Evolutionary conservation across 2,797 vertebrate genomes (phyloP).

Genomic region (Dromococcyx pavoninus): DNA sequence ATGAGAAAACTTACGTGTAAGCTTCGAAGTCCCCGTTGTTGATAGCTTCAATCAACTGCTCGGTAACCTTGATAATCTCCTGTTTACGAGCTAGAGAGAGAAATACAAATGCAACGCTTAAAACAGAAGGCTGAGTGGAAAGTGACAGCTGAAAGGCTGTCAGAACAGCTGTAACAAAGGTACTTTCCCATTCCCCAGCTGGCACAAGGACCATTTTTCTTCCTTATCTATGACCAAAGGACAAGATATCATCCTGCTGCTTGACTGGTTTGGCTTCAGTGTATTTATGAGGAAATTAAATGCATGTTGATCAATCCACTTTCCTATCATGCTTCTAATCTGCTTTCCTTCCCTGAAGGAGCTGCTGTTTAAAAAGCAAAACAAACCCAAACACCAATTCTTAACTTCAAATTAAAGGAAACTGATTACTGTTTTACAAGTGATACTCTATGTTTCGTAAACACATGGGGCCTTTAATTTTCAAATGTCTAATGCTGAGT

Average conservation of each 20-base stretch:
- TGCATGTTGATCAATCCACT: neutral
- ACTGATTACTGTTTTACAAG: neutral
- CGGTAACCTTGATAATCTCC: conserved; percentile 98
- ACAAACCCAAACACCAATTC: neutral
- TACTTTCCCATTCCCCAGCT: neutral
- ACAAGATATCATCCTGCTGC: neutral
- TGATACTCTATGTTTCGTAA: neutral
- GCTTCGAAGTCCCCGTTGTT: conserved; percentile 98
- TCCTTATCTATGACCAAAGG: neutral
- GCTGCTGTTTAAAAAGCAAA: neutral
- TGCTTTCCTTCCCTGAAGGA: neutral
- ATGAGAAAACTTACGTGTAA: conserved; percentile 88
- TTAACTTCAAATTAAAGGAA: neutral
- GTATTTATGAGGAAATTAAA: neutral
- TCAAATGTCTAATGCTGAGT: neutral
- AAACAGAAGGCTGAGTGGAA: neutral
- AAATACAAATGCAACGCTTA: conserved; percentile 17
- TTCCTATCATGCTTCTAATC: neutral
- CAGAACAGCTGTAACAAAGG: neutral
- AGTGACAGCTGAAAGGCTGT: neutral
- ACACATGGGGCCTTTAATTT: neutral
- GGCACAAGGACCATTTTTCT: neutral
- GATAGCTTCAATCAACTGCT: conserved; percentile 96
- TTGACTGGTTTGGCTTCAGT: neutral
- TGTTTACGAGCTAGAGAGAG: conserved; percentile 87